Evolutionary conservation across 1,140 invertebrate species (phyloP).

Genomic region (Drosophila mojavensis): DNA sequence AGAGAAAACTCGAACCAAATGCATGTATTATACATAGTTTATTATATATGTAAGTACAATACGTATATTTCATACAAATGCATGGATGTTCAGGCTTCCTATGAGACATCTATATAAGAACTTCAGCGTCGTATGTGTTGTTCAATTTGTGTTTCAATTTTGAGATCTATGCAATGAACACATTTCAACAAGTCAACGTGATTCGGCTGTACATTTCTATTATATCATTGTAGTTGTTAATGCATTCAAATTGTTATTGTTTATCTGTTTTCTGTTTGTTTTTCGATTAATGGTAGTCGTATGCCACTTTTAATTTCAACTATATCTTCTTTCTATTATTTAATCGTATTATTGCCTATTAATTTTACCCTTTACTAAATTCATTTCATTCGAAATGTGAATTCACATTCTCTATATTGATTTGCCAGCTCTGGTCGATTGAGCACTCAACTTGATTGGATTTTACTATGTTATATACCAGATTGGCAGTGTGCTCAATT

Average conservation of each 20-base stretch:
- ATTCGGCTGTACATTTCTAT: constrained; percentile 33
- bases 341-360: constrained; percentile 57
- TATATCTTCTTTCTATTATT: constrained; percentile 28
- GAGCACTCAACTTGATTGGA: constrained; percentile 51
- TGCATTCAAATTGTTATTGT: constrained; percentile 8
- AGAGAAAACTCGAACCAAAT: constrained; percentile 66
- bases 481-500: constrained; percentile 66
- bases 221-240: constrained; percentile 13
- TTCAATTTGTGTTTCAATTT: constrained; percentile 9
- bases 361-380: constrained; percentile 63
- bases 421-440: constrained; percentile 18
- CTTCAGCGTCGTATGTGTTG: constrained; percentile 11
- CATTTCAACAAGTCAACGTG: constrained; percentile 45
- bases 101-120: constrained; percentile 15
- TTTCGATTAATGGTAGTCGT: constrained; percentile 30
- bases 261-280: background rate
- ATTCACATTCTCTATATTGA: constrained; percentile 34
- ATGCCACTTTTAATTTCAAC: constrained; percentile 32
- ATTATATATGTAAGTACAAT: constrained; percentile 48
- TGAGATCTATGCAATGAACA: constrained; percentile 37
- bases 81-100: constrained; percentile 23
- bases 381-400: constrained; percentile 33
- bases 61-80: constrained; percentile 54
- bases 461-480: constrained; percentile 1
- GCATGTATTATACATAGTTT: constrained; percentile 42